These are phyloP conservation scores for Eueremaeus valkanovi DNA, from an alignment of 2,888 invertebrate species.

Conservation along the genomic window DNA sequence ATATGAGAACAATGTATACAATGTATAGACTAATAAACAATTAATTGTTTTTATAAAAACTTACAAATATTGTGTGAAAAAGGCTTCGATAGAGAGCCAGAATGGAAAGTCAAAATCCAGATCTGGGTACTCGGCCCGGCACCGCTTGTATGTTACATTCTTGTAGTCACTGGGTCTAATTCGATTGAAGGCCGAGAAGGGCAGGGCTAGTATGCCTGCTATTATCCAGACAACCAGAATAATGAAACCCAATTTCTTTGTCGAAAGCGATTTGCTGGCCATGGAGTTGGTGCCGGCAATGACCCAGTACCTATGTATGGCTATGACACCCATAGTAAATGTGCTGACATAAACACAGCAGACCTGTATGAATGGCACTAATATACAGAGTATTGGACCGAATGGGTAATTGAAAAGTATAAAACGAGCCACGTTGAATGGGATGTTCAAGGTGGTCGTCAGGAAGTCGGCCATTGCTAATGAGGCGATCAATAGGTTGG, in stretches of 20 bases:
- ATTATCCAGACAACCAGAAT: constrained; percentile 34
- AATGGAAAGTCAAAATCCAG: constrained; percentile 31
- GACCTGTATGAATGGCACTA: constrained; percentile 41
- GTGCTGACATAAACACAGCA: constrained; percentile 39
- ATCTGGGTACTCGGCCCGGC: constrained; percentile 33
- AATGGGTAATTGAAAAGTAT: constrained; percentile 35
- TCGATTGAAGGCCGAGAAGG: constrained; percentile 37
- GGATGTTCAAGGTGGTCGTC: constrained; percentile 37
- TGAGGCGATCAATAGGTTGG: constrained; percentile 36
- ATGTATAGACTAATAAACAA: too few relatives aligned
- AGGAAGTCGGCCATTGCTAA: constrained; percentile 31
- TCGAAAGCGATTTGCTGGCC: neutral
- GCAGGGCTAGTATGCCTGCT: constrained; percentile 18
- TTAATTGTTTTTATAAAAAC: neutral
- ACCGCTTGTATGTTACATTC: constrained; percentile 26
- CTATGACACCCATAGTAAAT: constrained; percentile 39
- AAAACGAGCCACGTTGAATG: constrained; percentile 40
- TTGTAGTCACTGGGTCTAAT: constrained; percentile 8
- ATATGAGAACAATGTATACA: too few relatives aligned
- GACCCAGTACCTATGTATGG: constrained; percentile 23
- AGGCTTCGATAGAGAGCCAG: constrained; percentile 35
- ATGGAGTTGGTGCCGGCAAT: neutral
- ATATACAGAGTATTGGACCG: constrained; percentile 27
- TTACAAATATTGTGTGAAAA: constrained; percentile 40
- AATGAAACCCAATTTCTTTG: neutral